Evolutionary conservation across 92 coral and sea anemone species (phyloP), one percentile per base, ranked within the genome.

Genomic region (Paragorgia papillata): DNA sequence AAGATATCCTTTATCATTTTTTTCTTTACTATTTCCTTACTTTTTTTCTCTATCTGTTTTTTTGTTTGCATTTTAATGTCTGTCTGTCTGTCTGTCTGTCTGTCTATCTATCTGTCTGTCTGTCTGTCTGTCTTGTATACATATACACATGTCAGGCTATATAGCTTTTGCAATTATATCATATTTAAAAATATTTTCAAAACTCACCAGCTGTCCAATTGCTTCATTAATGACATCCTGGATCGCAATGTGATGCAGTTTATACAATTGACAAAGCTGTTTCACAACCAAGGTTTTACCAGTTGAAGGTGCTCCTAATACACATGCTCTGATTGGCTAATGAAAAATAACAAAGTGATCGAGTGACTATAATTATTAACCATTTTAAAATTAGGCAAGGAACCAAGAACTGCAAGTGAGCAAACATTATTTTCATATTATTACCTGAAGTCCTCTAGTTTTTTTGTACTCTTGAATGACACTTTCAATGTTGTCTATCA

Each of bases 151-250:
- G n/a, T n/a, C n/a, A n/a, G n/a, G n/a, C n/a, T n/a, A n/a, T n/a
- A n/a, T n/a, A n/a, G n/a, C n/a, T n/a, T n/a, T n/a, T n/a, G n/a
- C n/a, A n/a, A n/a, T n/a, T n/a, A n/a, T n/a, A n/a, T n/a, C n/a
- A n/a, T n/a, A n/a, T n/a, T n/a, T n/a, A n/a, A n/a, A n/a, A n/a
- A n/a, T 37, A 4, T 37, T 37, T 37, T 37, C 7, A 1, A n/a
- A 21, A 85, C 95, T 85, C 31, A 95, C 99, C 92, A 95, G 79
- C 79, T 86, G 86, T 58, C 87, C 94, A 37, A 95, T 75, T 26
- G 95, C 95, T 66, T 95, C 99, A 39, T 91, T 92, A 60, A 95
- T 95, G 80, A 91, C 99, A 19, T 87, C 90, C 71, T 95, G 97
- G 48, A 95, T 89, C 76, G 46, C 85, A 81, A 95, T 95, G 73